phyloP scores from a whole-genome alignment of 2,888 invertebrate species.

The Linnaemya tessellans region DNA sequence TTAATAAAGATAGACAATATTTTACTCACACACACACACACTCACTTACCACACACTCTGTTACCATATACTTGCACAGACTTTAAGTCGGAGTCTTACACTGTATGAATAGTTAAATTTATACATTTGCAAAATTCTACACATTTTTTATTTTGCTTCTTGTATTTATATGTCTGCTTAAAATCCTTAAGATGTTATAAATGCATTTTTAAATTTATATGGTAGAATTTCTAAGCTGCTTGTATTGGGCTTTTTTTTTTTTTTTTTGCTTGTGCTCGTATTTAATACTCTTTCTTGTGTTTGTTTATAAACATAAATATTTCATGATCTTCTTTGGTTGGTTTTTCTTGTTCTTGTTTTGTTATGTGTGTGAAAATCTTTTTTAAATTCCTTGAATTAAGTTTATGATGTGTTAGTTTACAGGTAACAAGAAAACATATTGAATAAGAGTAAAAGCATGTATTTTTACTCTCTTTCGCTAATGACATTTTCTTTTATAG shows the following conservation, averaged over 20 bases:
- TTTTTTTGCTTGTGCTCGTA: not conserved
- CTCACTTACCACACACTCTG: not conserved
- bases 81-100: not conserved
- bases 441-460: not conserved
- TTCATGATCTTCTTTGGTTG: conserved; percentile 36
- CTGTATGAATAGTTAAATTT: conserved; percentile 29
- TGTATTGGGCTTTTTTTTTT: conserved; percentile 3
- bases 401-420: conserved; percentile 44
- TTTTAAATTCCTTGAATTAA: conserved; percentile 27
- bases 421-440: not conserved
- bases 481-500: too few relatives aligned
- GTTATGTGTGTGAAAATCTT: conserved; percentile 37
- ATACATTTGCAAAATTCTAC: not conserved
- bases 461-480: too few relatives aligned
- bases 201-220: not conserved
- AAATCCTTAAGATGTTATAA: conserved; percentile 35
- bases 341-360: not conserved
- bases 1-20: conserved; percentile 49
- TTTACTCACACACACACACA: not conserved
- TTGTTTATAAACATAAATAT: conserved; percentile 38
- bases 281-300: conserved; percentile 4
- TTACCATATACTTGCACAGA: conserved; percentile 11
- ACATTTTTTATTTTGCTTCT: not conserved
- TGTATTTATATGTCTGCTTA: conserved; percentile 19
- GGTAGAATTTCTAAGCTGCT: conserved; percentile 36